Conservation (phyloP, 2,113 vertebrate species). For the Sturnira hondurensis region DNA sequence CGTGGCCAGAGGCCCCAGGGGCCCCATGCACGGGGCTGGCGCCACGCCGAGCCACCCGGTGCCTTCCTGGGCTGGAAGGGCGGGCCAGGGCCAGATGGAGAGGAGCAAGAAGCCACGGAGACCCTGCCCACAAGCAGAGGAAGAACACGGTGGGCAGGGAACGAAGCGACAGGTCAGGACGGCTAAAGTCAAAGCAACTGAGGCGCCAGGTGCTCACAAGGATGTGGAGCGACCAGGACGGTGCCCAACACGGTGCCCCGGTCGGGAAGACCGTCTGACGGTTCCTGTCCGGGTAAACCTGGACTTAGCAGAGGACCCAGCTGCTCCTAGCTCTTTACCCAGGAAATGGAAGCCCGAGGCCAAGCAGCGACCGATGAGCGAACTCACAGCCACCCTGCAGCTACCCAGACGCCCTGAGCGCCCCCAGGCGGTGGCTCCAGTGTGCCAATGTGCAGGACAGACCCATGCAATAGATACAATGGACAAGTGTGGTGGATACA, state of each 20-base stretch:
- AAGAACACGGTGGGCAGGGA: not conserved
- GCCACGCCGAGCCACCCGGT: rapidly evolving
- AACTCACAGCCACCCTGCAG: not conserved
- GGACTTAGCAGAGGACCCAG: not conserved
- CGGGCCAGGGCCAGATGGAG: rapidly evolving
- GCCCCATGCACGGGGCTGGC: not conserved
- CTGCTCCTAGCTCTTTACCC: not conserved
- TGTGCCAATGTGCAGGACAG: not conserved
- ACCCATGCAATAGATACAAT: not conserved
- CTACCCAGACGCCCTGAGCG: rapidly evolving
- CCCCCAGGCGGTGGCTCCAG: rapidly evolving
- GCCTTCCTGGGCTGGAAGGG: not conserved
- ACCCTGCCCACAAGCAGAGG: not conserved
- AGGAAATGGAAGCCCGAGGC: rapidly evolving
- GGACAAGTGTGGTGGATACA: not conserved
- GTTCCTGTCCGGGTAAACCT: not conserved
- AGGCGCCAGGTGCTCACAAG: rapidly evolving
- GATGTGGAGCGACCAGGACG: rapidly evolving
- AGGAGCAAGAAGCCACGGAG: rapidly evolving
- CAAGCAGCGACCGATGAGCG: rapidly evolving
- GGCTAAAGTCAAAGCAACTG: not conserved
- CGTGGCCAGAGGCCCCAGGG: not conserved
- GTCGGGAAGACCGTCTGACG: rapidly evolving
- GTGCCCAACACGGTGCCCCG: too few relatives aligned
- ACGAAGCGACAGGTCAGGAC: not conserved